phyloP scores from a whole-genome alignment of 2,797 vertebrate species.

The Anguilla anguilla region DNA sequence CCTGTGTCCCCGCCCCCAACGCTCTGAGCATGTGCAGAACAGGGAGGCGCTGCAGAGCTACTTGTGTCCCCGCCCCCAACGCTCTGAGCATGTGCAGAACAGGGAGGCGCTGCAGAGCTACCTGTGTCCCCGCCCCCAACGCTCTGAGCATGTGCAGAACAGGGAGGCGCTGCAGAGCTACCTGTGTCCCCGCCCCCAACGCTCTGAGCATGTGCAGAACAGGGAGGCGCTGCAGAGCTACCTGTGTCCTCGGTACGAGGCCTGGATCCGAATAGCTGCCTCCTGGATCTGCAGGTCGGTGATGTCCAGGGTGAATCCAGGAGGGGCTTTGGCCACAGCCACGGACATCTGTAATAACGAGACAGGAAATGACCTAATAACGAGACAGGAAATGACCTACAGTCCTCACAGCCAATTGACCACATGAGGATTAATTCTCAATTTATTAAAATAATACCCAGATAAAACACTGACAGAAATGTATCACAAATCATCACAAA shows the following conservation, averaged over 20 bases:
- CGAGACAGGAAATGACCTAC: background rate
- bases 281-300: slow-evolving; percentile 68
- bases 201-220: too few species aligned
- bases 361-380: background rate
- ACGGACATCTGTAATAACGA: slow-evolving; percentile 61
- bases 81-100: too few species aligned
- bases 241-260: slow-evolving; percentile 69
- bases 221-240: slow-evolving; percentile 27
- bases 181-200: slow-evolving; percentile 57
- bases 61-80: slow-evolving; percentile 57
- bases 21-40: too few species aligned
- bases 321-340: slow-evolving; percentile 56
- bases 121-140: slow-evolving; percentile 57
- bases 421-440: background rate
- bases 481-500: background rate
- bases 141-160: too few species aligned
- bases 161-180: slow-evolving; percentile 28
- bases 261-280: slow-evolving; percentile 67
- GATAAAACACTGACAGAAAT: background rate
- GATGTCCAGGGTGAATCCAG: slow-evolving; percentile 64
- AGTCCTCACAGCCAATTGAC: background rate
- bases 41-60: slow-evolving; percentile 27
- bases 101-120: slow-evolving; percentile 28
- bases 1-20: slow-evolving; percentile 57
- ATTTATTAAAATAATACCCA: background rate